These are phyloP conservation scores for Dioctria linearis DNA, from an alignment of 2,888 invertebrate species.

Conservation along the genomic window DNA sequence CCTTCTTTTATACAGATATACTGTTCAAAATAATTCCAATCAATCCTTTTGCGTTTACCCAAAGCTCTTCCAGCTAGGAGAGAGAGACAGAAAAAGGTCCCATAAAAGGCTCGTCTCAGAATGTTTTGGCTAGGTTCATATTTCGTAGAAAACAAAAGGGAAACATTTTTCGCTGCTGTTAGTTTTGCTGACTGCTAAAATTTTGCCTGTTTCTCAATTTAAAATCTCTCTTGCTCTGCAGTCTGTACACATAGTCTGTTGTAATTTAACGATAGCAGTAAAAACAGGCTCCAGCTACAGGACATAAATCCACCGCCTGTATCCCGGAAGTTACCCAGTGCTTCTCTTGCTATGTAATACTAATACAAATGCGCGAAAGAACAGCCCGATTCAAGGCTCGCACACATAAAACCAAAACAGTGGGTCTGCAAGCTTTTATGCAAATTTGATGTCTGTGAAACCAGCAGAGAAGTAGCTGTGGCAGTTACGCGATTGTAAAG, in stretches of 20 bases:
- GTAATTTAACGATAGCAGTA: slow-evolving; percentile 9
- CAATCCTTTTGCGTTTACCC: no score
- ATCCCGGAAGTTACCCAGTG: background rate
- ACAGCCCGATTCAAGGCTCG: background rate
- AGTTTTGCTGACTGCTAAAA: background rate
- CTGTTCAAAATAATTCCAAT: no score
- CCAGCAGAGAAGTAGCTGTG: slow-evolving; percentile 16
- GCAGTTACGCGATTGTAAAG: slow-evolving; percentile 13
- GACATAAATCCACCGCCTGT: background rate
- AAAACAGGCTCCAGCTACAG: background rate
- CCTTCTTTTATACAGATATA: no score
- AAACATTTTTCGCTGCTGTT: background rate
- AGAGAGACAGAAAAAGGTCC: no score
- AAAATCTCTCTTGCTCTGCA: background rate
- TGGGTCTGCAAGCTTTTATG: slow-evolving; percentile 13
- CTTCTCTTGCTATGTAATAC: background rate
- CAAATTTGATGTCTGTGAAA: slow-evolving; percentile 7
- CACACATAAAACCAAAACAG: background rate
- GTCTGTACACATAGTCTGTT: background rate
- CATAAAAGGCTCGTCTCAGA: no score
- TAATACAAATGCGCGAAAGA: background rate
- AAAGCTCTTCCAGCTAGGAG: no score
- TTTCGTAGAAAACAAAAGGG: no score
- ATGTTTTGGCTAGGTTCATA: no score
- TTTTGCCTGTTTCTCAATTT: slow-evolving; percentile 1